These are phyloP conservation scores for Lycia hirtaria DNA, from an alignment of 2,888 invertebrate species.

Conservation along the genomic window DNA sequence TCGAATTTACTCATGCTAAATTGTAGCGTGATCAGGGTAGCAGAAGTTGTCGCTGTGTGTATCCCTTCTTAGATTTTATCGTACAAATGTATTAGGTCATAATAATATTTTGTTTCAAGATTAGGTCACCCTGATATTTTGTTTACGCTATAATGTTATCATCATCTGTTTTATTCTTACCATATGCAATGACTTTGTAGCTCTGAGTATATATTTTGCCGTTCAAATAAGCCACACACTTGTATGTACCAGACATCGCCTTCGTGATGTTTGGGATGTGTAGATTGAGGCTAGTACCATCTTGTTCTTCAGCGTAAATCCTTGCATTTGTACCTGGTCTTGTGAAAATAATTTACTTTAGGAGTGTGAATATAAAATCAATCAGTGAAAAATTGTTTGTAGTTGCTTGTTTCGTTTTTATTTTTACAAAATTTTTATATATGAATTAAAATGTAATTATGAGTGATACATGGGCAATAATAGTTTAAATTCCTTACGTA, in stretches of 20 bases:
- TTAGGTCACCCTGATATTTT: constrained; percentile 14
- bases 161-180: constrained; percentile 52
- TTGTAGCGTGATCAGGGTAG: too few species aligned
- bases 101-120: too few species aligned
- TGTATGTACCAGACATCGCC: constrained; percentile 65
- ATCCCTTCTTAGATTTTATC: too few species aligned
- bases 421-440: too few species aligned
- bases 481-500: too few species aligned
- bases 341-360: constrained; percentile 72
- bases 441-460: too few species aligned
- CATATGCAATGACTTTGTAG: constrained; percentile 64
- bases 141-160: constrained; percentile 16
- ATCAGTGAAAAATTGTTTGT: neutral
- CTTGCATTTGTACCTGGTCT: constrained; percentile 76
- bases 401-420: neutral
- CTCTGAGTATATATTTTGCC: constrained; percentile 49
- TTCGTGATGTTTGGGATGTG: constrained; percentile 63
- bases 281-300: constrained; percentile 52
- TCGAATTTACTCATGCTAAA: too few species aligned
- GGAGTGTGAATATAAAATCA: constrained; percentile 39
- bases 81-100: too few species aligned
- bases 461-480: too few species aligned
- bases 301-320: constrained; percentile 60
- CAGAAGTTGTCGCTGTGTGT: too few species aligned
- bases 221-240: constrained; percentile 59